Evolutionary conservation across 2,113 vertebrate genomes (phyloP).

Genomic region (Microtus ochrogaster): DNA sequence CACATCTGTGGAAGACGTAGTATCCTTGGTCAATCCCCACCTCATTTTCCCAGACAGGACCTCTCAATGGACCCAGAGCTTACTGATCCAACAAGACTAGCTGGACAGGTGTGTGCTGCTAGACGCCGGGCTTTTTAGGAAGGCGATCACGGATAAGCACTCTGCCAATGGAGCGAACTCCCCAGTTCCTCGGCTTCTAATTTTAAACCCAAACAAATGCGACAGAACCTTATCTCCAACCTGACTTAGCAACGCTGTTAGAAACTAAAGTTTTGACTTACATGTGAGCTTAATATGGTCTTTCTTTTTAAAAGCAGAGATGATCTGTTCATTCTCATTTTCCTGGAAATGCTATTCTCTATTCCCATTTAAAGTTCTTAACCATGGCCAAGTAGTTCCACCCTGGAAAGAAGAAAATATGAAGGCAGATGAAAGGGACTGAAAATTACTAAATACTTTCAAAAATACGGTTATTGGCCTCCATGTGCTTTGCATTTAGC

Average conservation of each 20-base stretch:
- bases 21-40: too few species aligned
- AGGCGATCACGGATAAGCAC: too few species aligned
- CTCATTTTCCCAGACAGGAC: neutral
- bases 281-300: constrained; percentile 49
- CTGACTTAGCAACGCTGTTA: constrained; percentile 17
- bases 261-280: constrained; percentile 58
- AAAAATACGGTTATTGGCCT: neutral
- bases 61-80: neutral
- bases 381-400: constrained; percentile 36
- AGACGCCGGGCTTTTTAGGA: neutral
- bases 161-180: neutral
- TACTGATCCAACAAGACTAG: neutral
- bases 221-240: neutral
- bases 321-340: constrained; percentile 62
- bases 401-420: constrained; percentile 55
- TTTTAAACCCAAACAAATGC: constrained; percentile 13
- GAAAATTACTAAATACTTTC: constrained; percentile 3
- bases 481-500: neutral
- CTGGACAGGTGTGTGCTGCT: neutral
- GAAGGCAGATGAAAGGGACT: constrained; percentile 9
- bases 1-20: neutral
- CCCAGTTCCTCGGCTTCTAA: neutral
- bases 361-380: constrained; percentile 59
- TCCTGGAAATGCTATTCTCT: constrained; percentile 52
- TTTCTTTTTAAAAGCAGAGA: constrained; percentile 57